Base-by-base conservation (phyloP, 2,797 vertebrate species). In the Huso huso region DNA sequence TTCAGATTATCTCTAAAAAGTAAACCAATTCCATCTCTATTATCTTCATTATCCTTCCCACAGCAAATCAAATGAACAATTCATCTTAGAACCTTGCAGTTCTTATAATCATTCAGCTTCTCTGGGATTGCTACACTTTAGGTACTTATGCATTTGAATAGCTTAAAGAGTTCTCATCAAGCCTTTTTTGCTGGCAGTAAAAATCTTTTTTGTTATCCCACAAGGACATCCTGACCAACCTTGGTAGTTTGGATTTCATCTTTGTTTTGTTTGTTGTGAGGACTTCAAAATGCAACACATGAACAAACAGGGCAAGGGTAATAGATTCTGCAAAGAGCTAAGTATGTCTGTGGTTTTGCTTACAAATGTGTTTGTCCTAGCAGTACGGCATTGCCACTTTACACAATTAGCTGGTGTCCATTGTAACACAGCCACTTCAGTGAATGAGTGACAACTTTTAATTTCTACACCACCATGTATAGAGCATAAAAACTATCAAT, bases 261-360 rank as follows among this genome's bases (percentile, higher is more conserved):
- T 10, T 8, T 18, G 51, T 51, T 65, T 51, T 63, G 63, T 70
- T 70, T 70, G 69, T 61, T 64, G 66, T 69, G 65, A 58, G 67
- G 61, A 48, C 66, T 63, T 60, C 73, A 69, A 55, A 68, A 70
- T 69, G 66, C 70, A 71, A 65, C 65, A 74, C 51, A 61, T 69
- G 66, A 71, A 67, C 70, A 52, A 66, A 58, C 68, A 71, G 61
- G 2, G 60, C 57, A 66, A 49, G 61, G 66, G 58, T 67, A 72
- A 72, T 72, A 61, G 68, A 72, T 69, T 71, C 60, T 48, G 65
- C 68, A 70, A 60, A 51, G 57, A 62, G 50, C 70, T 72, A 72
- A 74, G 65, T 55, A 68, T 70, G 61, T 69, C 70, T 65, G 15
- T 52, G 67, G 68, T 60, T 51, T 53, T 59, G 65, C 65, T 67